Percentiles rank a stretch among this genome's conserved stretches.
phyloP scores from a whole-genome alignment of 2,113 vertebrate genomes.

The Tyrannus savana region DNA sequence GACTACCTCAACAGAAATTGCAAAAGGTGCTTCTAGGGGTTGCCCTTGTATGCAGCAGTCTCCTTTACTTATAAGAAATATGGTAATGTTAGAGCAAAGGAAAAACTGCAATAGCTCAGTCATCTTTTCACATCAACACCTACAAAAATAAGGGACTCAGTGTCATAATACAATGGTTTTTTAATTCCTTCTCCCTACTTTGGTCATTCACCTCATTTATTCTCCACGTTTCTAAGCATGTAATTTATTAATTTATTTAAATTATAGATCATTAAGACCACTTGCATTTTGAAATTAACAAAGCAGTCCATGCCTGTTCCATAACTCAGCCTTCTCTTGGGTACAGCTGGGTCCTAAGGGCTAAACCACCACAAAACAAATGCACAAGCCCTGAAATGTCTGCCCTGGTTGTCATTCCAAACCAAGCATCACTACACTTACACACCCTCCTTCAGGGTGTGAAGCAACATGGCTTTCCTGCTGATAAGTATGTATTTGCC shows the following conservation, averaged over 20 bases:
- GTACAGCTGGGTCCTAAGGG: not conserved
- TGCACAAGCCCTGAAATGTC: not conserved
- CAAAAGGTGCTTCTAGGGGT: not conserved
- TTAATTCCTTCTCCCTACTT: not conserved
- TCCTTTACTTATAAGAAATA: not conserved
- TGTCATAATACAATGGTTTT: not conserved
- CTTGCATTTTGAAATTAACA: not conserved
- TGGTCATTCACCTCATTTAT: not conserved
- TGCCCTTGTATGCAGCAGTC: not conserved
- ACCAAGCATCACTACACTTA: not conserved
- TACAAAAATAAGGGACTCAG: not conserved
- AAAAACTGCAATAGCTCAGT: not conserved
- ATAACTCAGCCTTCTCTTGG: not conserved
- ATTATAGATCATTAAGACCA: not conserved
- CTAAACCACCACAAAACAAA: not conserved
- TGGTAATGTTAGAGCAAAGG: not conserved
- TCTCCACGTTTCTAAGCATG: not conserved
- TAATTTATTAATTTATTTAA: not conserved
- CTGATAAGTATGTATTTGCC: not conserved
- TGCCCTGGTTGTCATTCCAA: not conserved
- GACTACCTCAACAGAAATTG: not conserved
- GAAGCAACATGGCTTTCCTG: not conserved
- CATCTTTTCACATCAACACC: not conserved
- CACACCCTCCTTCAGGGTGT: not conserved
- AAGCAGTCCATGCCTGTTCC: not conserved